Conservation (phyloP, 2,113 vertebrate species). For the Neopipo cinnamomea region DNA sequence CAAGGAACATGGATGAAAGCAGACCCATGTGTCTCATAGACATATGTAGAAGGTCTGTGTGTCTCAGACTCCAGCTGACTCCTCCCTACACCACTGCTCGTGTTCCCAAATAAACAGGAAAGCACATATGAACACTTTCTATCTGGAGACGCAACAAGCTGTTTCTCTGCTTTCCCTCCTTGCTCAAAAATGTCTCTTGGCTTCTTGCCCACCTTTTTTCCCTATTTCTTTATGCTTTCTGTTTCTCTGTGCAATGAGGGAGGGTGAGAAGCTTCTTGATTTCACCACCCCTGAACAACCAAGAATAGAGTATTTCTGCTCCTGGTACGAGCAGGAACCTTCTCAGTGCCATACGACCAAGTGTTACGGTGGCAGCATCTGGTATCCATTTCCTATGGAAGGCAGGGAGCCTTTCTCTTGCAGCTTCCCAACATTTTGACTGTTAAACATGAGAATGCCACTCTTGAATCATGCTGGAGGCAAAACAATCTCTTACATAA, state of each 20-base stretch:
- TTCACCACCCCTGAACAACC: neutral
- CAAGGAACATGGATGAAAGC: neutral
- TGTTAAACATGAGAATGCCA: neutral
- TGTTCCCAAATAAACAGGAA: neutral
- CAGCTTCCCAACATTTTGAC: neutral
- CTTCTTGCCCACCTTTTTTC: neutral
- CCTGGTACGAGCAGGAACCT: neutral
- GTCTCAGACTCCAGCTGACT: neutral
- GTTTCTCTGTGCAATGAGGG: neutral
- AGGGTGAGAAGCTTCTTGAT: neutral
- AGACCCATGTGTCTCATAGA: neutral
- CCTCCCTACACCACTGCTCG: neutral
- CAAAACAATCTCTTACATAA: conserved; percentile 29
- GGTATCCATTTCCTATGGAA: neutral
- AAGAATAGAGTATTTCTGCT: neutral
- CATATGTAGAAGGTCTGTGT: rapidly evolving
- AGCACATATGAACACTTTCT: neutral
- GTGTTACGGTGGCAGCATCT: neutral
- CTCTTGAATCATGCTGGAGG: neutral
- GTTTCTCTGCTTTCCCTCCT: neutral
- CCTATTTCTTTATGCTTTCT: neutral
- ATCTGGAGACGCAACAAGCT: neutral
- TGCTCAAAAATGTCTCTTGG: neutral
- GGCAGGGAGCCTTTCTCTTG: neutral
- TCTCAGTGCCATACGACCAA: neutral